Evolutionary conservation across 2,888 invertebrate genomes (phyloP), one percentile per base, ranked within the genome.

Genomic region (Mamestra brassicae): DNA sequence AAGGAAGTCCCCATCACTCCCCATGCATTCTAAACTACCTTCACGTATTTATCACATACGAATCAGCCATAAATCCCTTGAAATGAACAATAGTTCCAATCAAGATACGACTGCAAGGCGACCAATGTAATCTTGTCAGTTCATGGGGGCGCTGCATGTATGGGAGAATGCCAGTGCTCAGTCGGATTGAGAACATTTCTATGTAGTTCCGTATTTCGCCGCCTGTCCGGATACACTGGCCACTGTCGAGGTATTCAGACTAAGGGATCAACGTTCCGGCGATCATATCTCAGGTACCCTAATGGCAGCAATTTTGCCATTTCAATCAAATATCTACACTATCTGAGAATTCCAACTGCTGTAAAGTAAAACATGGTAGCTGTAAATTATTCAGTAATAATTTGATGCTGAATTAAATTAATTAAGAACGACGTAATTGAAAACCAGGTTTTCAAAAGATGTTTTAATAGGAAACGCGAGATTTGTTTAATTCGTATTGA

Each of bases 321-420:
- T 93, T 92, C 93, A 93, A 93, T 94, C 92, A 92, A 90, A 89
- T 85, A 89, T 89, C 54, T 87, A 87, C 85, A 89, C 89, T 89
- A 91, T 91, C 89, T 89, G 70, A 83, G 85, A 77, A 76, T 52
- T 66, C 26, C 50, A 34, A 60, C 71, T 74, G 60, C 34, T 75
- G n/a, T 81, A 13, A 64, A 60, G 58, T 34, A 77, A 64, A 73
- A 85, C 64, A n/a, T 61, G 68, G 82, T 63, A 87, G 42, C 80
- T 77, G n/a, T 45, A n/a, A 52, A 66, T 71, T 55, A 70, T 60
- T 64, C 13, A 60, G n/a, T 10, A n/a, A 63, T 55, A 13, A 83
- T 50, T 69, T 38, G 10, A 58, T n/a, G 50, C 55, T 83, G 17
- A 79, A 83, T 68, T 62, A 63, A 63, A 80, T 69, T 69, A 74